Base-by-base conservation (phyloP, 2,888 invertebrate species). In the Andrena minutula region DNA sequence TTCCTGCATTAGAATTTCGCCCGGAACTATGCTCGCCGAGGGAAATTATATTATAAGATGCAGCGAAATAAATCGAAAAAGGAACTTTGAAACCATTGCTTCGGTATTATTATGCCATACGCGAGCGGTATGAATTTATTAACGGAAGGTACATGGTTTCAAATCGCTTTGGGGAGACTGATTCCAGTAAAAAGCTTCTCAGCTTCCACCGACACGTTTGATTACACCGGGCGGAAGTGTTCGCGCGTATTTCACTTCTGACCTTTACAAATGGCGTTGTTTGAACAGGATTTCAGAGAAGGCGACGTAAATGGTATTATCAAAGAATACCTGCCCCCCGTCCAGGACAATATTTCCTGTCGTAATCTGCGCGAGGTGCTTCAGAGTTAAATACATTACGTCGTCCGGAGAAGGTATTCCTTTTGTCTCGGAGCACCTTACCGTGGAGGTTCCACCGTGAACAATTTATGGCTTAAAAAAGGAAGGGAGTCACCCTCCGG, bases 331-430 rank as follows among this genome's bases (percentile, higher is more conserved):
- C 70, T 51, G 61, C 51, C 72, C 23, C 73, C 61, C 20, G 75
- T 75, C 70, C 66, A 75, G 77, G 74, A 87, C 85, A 89, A 85
- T 90, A 88, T 92, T 91, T 90, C 89, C 89, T 70, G 86, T 79
- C 86, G 91, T 91, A 92, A 91, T 92, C 91, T 91, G 89, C 87
- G 87, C 85, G 87, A 89, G 90, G 88, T 92, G 89, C 90, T 92
- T 90, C 89, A 92, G 56, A 56, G 89, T 92, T 92, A 92, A 93
- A 92, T 92, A 92, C 92, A 91, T 92, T 92, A 92, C 88, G 89
- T 90, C 88, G 88, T 89, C 87, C 85, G 69, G 83, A 82, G 80
- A 82, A 89, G 89, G 86, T 90, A 90, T 91, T 92, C 90, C 92
- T 93, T 92, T 92, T 93, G 92, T 93, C 91, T 92, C 88, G 89